These are phyloP conservation scores for Paratrypauchen microcephalus DNA, from an alignment of 2,797 vertebrate species.

Conservation along the genomic window DNA sequence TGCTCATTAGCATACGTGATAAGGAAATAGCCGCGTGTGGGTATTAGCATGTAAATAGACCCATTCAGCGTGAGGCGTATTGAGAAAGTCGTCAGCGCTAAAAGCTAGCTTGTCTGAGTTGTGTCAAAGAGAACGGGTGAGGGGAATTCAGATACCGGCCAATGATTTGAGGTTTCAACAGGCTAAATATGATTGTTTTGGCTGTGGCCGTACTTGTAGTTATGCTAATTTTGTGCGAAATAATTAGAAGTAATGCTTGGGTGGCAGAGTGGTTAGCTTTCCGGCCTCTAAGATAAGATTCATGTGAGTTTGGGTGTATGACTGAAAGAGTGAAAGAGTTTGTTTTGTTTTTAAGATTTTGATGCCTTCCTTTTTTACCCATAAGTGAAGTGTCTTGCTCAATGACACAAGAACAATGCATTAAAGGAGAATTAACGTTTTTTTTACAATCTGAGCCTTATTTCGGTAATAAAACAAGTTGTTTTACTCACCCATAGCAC, in stretches of 20 bases:
- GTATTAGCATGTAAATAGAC: conserved; percentile 72
- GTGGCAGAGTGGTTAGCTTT: neutral
- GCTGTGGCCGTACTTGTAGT: no score
- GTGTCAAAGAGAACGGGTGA: conserved; percentile 30
- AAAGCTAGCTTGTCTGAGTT: conserved; percentile 24
- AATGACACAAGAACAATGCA: no score
- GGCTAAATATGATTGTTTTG: neutral
- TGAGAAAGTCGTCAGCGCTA: conserved; percentile 51
- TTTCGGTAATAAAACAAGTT: no score
- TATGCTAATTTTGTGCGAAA: neutral
- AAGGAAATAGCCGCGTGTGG: conserved; percentile 53
- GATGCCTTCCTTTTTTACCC: no score
- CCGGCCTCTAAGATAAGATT: neutral
- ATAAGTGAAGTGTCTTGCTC: no score
- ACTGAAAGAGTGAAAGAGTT: no score
- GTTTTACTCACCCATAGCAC: no score
- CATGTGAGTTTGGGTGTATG: neutral
- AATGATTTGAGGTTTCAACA: neutral
- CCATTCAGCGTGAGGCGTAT: conserved; percentile 45
- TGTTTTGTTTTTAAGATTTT: no score
- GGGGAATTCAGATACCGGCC: conserved; percentile 11
- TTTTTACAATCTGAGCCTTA: no score
- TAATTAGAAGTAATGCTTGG: neutral
- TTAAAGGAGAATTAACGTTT: no score
- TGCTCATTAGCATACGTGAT: conserved; percentile 72